Percentiles rank a stretch among this genome's conserved stretches.
phyloP scores from a whole-genome alignment of 2,797 vertebrate species.

The Acrossocheilus wenchowensis region DNA sequence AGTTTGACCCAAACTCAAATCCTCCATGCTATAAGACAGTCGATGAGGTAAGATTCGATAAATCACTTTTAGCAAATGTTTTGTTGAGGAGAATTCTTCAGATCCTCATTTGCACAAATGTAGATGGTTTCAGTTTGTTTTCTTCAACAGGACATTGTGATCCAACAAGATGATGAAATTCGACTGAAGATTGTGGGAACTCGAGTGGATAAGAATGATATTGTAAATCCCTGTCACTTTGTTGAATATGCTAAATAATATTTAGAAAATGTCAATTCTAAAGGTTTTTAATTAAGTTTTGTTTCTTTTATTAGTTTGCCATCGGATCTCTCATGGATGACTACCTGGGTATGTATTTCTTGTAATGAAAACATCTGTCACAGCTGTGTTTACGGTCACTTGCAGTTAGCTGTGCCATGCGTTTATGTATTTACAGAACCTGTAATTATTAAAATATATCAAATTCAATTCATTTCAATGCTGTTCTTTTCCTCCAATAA shows the following conservation, averaged over 20 bases:
- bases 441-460: neutral
- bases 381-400: neutral
- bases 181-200: slow-evolving; percentile 93
- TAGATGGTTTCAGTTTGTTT: slow-evolving; percentile 14
- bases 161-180: slow-evolving; percentile 95
- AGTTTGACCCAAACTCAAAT: slow-evolving; percentile 95
- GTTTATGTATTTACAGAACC: neutral
- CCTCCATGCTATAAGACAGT: slow-evolving; percentile 94
- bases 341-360: slow-evolving; percentile 85
- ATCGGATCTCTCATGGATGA: slow-evolving; percentile 98
- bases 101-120: neutral
- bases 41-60: slow-evolving; percentile 83
- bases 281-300: neutral
- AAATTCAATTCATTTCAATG: neutral
- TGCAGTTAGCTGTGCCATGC: neutral
- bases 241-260: neutral
- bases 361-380: neutral
- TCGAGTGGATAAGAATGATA: slow-evolving; percentile 94
- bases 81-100: too few relatives aligned
- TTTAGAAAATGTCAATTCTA: neutral
- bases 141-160: slow-evolving; percentile 87
- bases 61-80: neutral
- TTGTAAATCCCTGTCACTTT: slow-evolving; percentile 75
- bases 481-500: neutral
- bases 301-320: slow-evolving; percentile 83